phyloP scores from a whole-genome alignment of 2,113 vertebrate species.

The Esox niger region DNA sequence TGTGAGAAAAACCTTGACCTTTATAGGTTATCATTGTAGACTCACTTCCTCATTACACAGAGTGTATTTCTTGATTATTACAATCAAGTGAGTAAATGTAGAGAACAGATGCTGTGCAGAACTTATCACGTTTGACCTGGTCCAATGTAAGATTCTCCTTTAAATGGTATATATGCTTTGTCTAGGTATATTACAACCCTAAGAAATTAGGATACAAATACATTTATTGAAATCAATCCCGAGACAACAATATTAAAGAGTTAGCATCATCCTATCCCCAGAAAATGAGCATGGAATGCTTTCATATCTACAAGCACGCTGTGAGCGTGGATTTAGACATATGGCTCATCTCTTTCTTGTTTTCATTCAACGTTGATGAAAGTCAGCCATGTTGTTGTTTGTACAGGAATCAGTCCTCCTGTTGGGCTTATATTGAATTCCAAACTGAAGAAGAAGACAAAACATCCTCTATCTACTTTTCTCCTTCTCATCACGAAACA shows the following conservation, averaged over 20 bases:
- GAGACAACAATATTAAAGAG: not conserved
- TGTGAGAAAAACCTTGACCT: not conserved
- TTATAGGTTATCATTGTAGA: not conserved
- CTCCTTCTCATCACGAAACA: conserved; percentile 29
- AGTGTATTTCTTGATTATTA: too few relatives aligned
- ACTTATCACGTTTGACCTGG: too few relatives aligned
- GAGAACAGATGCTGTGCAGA: too few relatives aligned
- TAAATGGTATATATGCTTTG: too few relatives aligned
- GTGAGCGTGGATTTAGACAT: conserved; percentile 41
- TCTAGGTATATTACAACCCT: too few relatives aligned
- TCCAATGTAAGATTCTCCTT: too few relatives aligned
- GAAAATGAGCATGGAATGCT: conserved; percentile 28
- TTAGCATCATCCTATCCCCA: conserved; percentile 34
- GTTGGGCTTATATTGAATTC: conserved; percentile 34
- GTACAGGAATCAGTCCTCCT: conserved; percentile 38
- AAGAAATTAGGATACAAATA: too few relatives aligned
- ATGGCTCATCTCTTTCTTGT: conserved; percentile 45
- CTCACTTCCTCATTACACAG: not conserved
- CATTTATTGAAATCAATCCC: too few relatives aligned
- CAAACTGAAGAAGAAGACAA: conserved; percentile 21
- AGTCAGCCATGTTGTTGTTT: conserved; percentile 47
- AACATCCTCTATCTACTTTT: conserved; percentile 7
- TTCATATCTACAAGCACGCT: conserved; percentile 46
- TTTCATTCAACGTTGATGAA: conserved; percentile 40
- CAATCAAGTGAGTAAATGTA: too few relatives aligned